Evolutionary conservation across 2,888 invertebrate species (phyloP).

Genomic region (Cantharis flavilabris): DNA sequence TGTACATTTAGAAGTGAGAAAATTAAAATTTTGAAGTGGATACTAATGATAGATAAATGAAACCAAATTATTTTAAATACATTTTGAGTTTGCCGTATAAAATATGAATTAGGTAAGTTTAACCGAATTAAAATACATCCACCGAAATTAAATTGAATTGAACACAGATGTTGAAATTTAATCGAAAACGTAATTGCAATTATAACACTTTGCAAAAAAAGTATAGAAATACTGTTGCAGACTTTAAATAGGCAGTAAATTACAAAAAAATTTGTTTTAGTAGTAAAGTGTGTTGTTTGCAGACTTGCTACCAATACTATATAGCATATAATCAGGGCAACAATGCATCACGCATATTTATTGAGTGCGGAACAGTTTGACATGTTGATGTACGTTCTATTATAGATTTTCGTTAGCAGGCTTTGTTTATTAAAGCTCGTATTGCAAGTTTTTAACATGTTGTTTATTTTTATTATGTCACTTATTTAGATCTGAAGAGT

Average conservation of each 20-base stretch:
- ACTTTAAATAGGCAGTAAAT: constrained; percentile 1
- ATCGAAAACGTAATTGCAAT: constrained; percentile 14
- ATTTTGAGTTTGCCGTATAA: not conserved
- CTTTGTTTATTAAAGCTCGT: constrained; percentile 9
- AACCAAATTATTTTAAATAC: not conserved
- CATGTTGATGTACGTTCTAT: constrained; percentile 34
- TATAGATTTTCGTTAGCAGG: constrained; percentile 21
- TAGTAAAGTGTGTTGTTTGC: constrained; percentile 9
- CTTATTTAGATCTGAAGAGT: not conserved
- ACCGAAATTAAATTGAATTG: constrained; percentile 5
- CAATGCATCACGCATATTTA: constrained; percentile 36
- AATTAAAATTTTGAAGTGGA: not conserved
- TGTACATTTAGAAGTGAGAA: not conserved
- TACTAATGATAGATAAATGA: not conserved
- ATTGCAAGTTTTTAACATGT: not conserved
- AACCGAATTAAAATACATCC: constrained; percentile 9
- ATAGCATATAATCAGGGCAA: constrained; percentile 31
- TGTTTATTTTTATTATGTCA: constrained; percentile 1
- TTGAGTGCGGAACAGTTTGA: constrained; percentile 38
- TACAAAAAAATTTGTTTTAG: constrained; percentile 6
- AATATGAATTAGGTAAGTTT: constrained; percentile 2
- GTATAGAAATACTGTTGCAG: not conserved
- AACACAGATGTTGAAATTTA: constrained; percentile 6
- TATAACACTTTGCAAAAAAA: not conserved
- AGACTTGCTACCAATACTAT: constrained; percentile 21